These are phyloP conservation scores for zebrafish (Danio rerio) DNA, from an alignment of 2,113 vertebrate species.

Conservation along the genomic window GRCz12tu NC_133194.1:49038501-49039000, in stretches of 20 bases:
- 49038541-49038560: slow-evolving; percentile 78
- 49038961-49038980: slow-evolving; percentile 82
- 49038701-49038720: slow-evolving; percentile 58
- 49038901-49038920: slow-evolving; percentile 62
- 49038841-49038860: neutral
- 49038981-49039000: slow-evolving; percentile 52
- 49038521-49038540: slow-evolving; percentile 77
- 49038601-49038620: slow-evolving; percentile 67
- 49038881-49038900: slow-evolving; percentile 63
- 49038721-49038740: slow-evolving; percentile 60
- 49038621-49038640: slow-evolving; percentile 79
- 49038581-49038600: slow-evolving; percentile 86
- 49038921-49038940: slow-evolving; percentile 73
- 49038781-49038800: slow-evolving; percentile 53
- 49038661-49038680: slow-evolving; percentile 60
- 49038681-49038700: slow-evolving; percentile 53
- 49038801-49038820: slow-evolving; percentile 21
- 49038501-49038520: slow-evolving; percentile 54
- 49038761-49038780: slow-evolving; percentile 65
- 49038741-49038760: slow-evolving; percentile 70
- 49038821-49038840: slow-evolving; percentile 54
- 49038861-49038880: slow-evolving; percentile 51
- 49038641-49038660: slow-evolving; percentile 69
- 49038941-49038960: slow-evolving; percentile 73
- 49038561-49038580: slow-evolving; percentile 81